These are phyloP conservation scores for Nymphalis io DNA, from an alignment of 1,140 invertebrate species.

Conservation along the genomic window DNA sequence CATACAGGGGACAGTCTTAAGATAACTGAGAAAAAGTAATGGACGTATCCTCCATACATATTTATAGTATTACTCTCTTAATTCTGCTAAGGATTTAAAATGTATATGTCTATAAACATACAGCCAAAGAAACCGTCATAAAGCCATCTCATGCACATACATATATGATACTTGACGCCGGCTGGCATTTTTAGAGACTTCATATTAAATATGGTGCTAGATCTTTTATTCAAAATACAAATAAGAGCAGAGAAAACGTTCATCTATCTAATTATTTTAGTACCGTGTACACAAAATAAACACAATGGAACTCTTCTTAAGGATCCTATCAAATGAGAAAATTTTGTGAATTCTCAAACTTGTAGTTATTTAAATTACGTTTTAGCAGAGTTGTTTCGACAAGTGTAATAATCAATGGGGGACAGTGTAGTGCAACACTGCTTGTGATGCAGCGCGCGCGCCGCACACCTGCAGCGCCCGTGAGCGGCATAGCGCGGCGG, in stretches of 20 bases:
- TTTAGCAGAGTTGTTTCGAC: not conserved
- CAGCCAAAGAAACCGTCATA: not conserved
- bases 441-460: slow-evolving; percentile 57
- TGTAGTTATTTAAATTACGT: no score
- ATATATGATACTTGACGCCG: not conserved
- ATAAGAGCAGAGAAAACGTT: no score
- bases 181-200: no score
- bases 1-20: not conserved
- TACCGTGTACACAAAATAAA: no score
- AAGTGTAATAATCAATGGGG: not conserved
- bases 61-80: slow-evolving; percentile 6
- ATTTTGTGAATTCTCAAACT: no score
- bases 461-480: slow-evolving; percentile 63
- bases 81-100: not conserved
- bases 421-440: not conserved
- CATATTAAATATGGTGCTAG: no score
- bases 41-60: slow-evolving; percentile 11
- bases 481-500: slow-evolving; percentile 47
- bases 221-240: no score
- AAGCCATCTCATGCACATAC: not conserved
- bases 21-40: not conserved
- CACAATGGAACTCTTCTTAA: no score
- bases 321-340: no score
- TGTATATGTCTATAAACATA: not conserved
- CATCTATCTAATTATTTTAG: no score